These are phyloP conservation scores for Trichonephila clavipes DNA, from an alignment of 1,140 invertebrate genomes.

Conservation along the genomic window DNA sequence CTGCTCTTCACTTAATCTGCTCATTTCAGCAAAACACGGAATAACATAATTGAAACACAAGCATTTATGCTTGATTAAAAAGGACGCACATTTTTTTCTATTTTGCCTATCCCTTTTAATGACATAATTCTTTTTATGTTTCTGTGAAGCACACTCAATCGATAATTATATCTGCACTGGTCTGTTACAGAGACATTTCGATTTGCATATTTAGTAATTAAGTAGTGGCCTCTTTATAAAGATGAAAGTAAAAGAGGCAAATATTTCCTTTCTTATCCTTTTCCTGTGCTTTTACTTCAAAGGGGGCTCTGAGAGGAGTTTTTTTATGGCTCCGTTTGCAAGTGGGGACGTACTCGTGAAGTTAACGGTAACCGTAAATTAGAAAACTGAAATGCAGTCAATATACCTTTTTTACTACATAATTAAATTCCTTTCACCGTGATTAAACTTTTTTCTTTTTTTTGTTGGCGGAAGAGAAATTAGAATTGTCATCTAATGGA, in stretches of 20 bases:
- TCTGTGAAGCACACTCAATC: background rate
- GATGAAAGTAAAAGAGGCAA: background rate
- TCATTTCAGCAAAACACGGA: background rate
- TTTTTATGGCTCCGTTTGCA: background rate
- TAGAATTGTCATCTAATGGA: background rate
- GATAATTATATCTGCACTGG: background rate
- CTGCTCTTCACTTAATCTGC: constrained; percentile 24
- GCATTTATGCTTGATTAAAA: constrained; percentile 4
- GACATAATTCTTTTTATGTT: background rate
- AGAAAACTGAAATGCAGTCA: background rate
- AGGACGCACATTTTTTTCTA: background rate
- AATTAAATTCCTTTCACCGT: background rate
- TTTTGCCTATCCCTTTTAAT: background rate
- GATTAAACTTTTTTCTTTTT: background rate
- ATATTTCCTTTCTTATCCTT: background rate
- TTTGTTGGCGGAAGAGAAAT: background rate
- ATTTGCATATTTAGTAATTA: background rate
- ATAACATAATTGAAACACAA: constrained; percentile 22
- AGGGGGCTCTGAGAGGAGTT: background rate
- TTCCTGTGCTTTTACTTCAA: background rate
- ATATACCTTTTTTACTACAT: background rate
- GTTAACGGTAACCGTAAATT: background rate
- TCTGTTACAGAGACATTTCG: background rate
- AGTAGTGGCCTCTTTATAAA: background rate
- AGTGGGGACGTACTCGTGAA: background rate